Evolutionary conservation across 2,113 vertebrate genomes (phyloP), one percentile per base, ranked within the genome.

Genomic region (Osmerus mordax): DNA sequence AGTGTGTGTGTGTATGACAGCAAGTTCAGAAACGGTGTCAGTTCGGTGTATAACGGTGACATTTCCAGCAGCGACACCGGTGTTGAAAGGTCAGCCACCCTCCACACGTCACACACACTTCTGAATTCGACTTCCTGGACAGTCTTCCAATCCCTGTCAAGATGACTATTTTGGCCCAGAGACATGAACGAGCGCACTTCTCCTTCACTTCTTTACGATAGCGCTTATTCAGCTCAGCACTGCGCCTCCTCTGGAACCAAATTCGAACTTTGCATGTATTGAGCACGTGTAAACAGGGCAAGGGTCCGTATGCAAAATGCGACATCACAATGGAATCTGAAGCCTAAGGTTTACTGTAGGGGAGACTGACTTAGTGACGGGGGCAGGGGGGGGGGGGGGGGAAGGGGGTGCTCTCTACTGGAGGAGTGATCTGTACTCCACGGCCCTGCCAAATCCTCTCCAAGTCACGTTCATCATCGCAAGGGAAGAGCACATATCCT

Each of bases 391-490:
- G 41, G 41, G 2, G 41, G 41, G 41, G 41, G 32, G 32, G 7
- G 32, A 6, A 3, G 32, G 5, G 32, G 5, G 32, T 6, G 32
- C 32, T 36, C 32, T 28, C 25, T 3, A 3, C 25, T 28, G 25
- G 25, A 28, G 25, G 25, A 36, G 32, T 36, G 32, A 36, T 4
- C 32, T 36, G 32, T 36, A 36, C 32, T 36, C 5, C 32, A 4
- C 32, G 32, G 4, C 32, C 32, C 74, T 74, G 72, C 73, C 80
- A 74, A 74, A 77, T 86, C 78, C 68, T 55, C 77, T 87, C 76
- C 77, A 78, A 76, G 67, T 75, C 80, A 69, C 77, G 67, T 81
- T 86, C 76, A 88, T 89, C 84, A 84, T 83, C 79, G 78, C 78
- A 84, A 79, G 76, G 72, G 76, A 84, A 72, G 74, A 78, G 81